Percentiles rank a stretch among this genome's conserved stretches.
These are phyloP conservation scores for Pipistrellus pygmaeus DNA, from an alignment of 2,797 vertebrate species.

Conservation along the genomic window DNA sequence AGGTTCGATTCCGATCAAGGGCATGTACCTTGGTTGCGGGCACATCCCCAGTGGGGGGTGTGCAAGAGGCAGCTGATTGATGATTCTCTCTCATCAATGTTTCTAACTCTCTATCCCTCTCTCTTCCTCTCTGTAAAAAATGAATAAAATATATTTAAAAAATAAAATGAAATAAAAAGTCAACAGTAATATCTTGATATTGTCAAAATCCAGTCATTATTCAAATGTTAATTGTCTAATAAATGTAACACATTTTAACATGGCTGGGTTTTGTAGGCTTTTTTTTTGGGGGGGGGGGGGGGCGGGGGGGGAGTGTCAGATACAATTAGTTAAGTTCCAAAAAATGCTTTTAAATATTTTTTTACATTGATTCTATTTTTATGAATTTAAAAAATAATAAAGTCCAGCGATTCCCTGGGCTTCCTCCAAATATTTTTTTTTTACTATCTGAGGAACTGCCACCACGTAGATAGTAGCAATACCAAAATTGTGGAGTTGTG, in stretches of 20 bases:
- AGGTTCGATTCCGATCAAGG: no score
- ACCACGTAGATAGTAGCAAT: not conserved
- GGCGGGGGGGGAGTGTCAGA: not conserved
- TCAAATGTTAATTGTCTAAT: not conserved
- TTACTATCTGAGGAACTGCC: not conserved
- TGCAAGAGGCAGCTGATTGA: no score
- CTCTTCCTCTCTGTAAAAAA: no score
- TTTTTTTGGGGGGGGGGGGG: not conserved
- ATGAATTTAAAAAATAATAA: not conserved
- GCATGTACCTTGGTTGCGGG: no score
- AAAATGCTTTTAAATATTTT: not conserved
- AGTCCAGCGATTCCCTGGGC: not conserved
- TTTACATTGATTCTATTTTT: slow-evolving; percentile 7
- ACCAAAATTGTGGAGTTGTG: not conserved
- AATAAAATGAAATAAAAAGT: not conserved
- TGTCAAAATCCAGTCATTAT: not conserved
- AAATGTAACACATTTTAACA: not conserved
- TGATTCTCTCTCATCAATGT: no score
- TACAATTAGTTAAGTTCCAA: not conserved
- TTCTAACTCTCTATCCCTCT: no score
- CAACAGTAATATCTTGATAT: not conserved
- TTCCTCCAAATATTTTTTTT: not conserved
- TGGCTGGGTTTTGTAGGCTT: not conserved
- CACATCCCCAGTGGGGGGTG: no score
- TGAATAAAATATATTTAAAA: no score